Percentiles rank a stretch among this genome's conserved stretches.
These are phyloP conservation scores for Numenius arquata DNA, from an alignment of 2,113 vertebrate species.

Conservation along the genomic window DNA sequence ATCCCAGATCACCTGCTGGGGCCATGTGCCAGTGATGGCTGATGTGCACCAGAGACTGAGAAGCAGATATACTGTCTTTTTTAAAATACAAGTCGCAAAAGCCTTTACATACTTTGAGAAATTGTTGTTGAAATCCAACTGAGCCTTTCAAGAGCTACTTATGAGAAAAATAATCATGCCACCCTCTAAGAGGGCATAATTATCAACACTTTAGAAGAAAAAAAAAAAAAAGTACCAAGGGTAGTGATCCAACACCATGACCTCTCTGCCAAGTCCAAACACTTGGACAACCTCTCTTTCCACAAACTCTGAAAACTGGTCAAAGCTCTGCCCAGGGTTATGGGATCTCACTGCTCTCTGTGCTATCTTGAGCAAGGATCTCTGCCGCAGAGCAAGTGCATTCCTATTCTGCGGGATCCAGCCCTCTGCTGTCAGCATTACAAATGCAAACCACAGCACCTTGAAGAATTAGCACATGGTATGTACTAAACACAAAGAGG, in stretches of 20 bases:
- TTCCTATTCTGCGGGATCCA: background rate
- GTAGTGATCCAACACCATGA: no score
- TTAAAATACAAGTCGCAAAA: background rate
- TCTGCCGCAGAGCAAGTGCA: background rate
- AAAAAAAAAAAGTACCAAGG: background rate
- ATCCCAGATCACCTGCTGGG: background rate
- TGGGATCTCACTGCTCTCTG: background rate
- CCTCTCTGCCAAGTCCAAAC: background rate
- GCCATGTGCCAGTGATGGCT: rapidly evolving
- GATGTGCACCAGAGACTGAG: background rate
- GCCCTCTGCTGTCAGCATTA: background rate
- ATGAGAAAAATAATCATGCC: background rate
- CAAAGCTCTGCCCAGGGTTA: background rate
- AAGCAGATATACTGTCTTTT: rapidly evolving
- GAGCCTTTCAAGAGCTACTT: background rate
- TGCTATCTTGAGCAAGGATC: background rate
- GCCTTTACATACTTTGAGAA: rapidly evolving
- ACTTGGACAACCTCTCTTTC: background rate
- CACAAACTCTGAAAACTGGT: background rate
- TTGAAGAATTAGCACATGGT: background rate
- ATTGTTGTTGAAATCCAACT: background rate
- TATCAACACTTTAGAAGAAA: background rate
- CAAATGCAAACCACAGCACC: background rate
- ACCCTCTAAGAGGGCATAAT: background rate
- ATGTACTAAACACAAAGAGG: background rate